A percentile compares a stretch with the other conserved stretches of the same genome.
Evolutionary conservation across 2,888 invertebrate species (phyloP).

Genomic region (Steinernema scapterisci): DNA sequence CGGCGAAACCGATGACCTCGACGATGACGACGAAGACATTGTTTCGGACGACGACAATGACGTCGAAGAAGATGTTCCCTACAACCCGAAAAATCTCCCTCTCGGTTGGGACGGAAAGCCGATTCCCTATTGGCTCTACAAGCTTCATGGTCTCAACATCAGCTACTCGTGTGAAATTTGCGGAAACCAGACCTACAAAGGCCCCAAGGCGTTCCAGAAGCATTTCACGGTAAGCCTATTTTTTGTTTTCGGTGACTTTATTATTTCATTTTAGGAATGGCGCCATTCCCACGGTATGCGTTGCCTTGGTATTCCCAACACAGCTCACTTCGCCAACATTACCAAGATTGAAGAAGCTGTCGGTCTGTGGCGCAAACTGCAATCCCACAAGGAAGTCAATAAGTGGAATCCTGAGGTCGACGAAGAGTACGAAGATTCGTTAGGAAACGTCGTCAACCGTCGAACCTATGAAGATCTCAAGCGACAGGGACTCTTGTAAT

Average conservation of each 20-base stretch:
- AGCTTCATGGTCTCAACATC: conserved; percentile 95
- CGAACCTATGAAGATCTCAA: conserved; percentile 98
- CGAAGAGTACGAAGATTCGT: conserved; percentile 98
- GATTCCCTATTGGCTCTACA: conserved; percentile 76
- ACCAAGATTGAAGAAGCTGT: conserved; percentile 75
- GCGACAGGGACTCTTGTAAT: conserved; percentile 88
- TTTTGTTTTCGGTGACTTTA: background rate
- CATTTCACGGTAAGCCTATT: conserved; percentile 83
- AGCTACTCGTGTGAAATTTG: conserved; percentile 99
- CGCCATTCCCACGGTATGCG: conserved; percentile 86
- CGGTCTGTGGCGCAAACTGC: conserved; percentile 94
- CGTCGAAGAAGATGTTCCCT: conserved; percentile 89
- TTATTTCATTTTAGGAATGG: conserved; percentile 74
- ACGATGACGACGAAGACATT: conserved; percentile 78
- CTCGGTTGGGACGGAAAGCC: conserved; percentile 75
- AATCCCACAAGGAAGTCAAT: conserved; percentile 84
- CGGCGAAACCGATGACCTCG: conserved; percentile 73
- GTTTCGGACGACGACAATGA: conserved; percentile 69
- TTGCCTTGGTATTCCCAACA: conserved; percentile 97
- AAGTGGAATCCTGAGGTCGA: conserved; percentile 87
- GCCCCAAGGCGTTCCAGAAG: conserved; percentile 97
- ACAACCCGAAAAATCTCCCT: conserved; percentile 98
- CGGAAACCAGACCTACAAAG: conserved; percentile 88
- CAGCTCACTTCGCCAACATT: conserved; percentile 99
- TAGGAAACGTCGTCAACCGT: conserved; percentile 96